Evolutionary conservation across 2,888 invertebrate genomes (phyloP), one percentile per base, ranked within the genome.

Genomic region (Euplagia quadripunctaria): DNA sequence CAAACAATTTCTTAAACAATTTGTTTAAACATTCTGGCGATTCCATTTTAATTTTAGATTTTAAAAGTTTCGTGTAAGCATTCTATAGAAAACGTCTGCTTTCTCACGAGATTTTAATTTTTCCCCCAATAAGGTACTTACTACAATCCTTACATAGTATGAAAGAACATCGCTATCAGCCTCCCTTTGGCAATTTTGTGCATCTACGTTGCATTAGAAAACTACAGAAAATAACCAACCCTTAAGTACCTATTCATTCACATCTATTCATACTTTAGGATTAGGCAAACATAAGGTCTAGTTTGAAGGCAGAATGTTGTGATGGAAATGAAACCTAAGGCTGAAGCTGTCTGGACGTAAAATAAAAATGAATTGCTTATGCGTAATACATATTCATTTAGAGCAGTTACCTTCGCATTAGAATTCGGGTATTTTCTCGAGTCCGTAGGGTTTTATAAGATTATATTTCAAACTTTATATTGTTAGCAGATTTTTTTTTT

Each of bases 351-450:
- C 9, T 63, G 64, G 55, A 71, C 67, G 63, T 83, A 74, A 78
- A 80, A 82, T 82, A 79, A 83, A 82, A 82, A 79, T 72, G 74
- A 46, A 46, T 8, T 31, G 31, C 2, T 31, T 31, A 31, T 31
- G 31, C 31, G 31, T 31, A 31, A 31, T 31, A 31, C 31, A 78
- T 77, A 81, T 81, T 73, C 75, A 79, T 68, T 80, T 72, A 75
- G 49, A 70, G 52, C 71, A 68, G 72, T 70, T 70, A 75, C 72
- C 67, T 79, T 72, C 42, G 64, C 73, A 75, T 72, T 74, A 76
- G 43, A 67, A 63, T 70, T 69, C 41, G 68, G 71, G 51, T 75
- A 67, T 49, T 76, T 76, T 78, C 11, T 31, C 31, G 64, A 72
- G 49, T 73, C 74, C 46, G 51, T 72, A 71, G 67, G 43, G 46